Evolutionary conservation across 2,888 invertebrate species (phyloP), one percentile per base, ranked within the genome.

Genomic region (Chromoteleia sp.): DNA sequence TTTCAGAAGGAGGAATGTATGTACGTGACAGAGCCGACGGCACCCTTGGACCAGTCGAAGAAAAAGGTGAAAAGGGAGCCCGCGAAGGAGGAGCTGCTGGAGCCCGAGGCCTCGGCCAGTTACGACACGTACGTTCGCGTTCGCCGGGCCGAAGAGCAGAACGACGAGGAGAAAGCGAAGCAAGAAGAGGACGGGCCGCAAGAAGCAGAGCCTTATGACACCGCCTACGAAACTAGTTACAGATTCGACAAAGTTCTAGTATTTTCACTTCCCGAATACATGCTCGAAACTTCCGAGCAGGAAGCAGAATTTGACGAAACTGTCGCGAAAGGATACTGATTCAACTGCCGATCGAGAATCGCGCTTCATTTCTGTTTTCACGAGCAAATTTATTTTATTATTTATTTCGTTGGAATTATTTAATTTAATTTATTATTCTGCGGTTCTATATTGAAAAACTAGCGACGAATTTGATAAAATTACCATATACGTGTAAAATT

Each of bases 1-100:
- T 92, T 94, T 58, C 94, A 95, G 89, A 94, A 96, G 86, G 96
- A 96, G 90, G 96, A 96, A 89, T 96, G 96, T 88, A 95, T 96
- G 94, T 96, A 94, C 90, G 93, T 95, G 6, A 95, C 95, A 0
- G 95, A 95, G 85, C 94, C 94, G 0, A 45, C 0, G 2, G 33
- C 21, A 4, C 1, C n/a, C n/a, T n/a, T n/a, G 5, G 59, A 43
- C 0, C 54, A 91, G 92, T 94, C 0, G 10, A 50, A 15, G 43
- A 94, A 95, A 50, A 67, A 80, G 59, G 76, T 79, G 14, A 81
- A 78, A 43, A 59, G 73, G 5, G 79, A 70, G 30, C 71, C 68
- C 8, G 54, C 43, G 2, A 70, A 70, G 90, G 92, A 89, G 45
- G 92, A 92, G 21, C 61, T 43, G 8, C 36, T 81, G 3, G 88